Base-by-base conservation (phyloP, 2,797 vertebrate genomes). In the Acrocephalus scirpaceus region DNA sequence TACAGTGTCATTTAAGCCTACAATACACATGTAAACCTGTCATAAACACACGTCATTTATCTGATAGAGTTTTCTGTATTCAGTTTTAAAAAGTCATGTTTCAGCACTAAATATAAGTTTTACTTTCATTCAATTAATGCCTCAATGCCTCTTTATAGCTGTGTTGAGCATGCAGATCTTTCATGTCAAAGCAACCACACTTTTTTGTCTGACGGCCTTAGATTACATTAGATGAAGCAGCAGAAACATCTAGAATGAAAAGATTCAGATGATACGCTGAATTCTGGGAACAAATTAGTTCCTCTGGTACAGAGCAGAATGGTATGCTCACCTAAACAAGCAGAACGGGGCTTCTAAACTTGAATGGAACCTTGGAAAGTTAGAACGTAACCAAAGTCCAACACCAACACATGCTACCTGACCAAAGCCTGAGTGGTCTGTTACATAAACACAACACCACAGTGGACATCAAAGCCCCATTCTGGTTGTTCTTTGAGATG, bases 81-180 rank as follows among this genome's bases (percentile, higher is more conserved):
- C 64, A 42, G 27, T 62, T 91, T 58, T 30, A 78, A 80, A 34
- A 80, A 72, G n/a, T 62, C 10, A 1, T 36, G 19, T 78, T 57
- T 88, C 56, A 70, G 40, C 29, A 78, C 42, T 54, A 51, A 93
- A 76, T 76, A 10, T 53, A 73, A 76, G 44, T 34, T 90, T 81
- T 86, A 38, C 47, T 95, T 93, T 40, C 58, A 86, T 77, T 88
- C 76, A 77, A 82, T 94, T 56, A 82, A 50, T 40, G 40, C 58
- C 53, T 90, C 66, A 93, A 18, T 72, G 74, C 27, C 38, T 78
- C 64, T 91, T 66, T 61, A 62, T 54, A 90, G 10, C 25, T 81
- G 13, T 69, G 50, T 45, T 65, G 36, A 88, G 26, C 32, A 51
- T 7, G 27, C n/a, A 86, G 34, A 89, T 54, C 40, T 95, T 69